Evolutionary conservation across 2,797 vertebrate species (phyloP), one percentile per base, ranked within the genome.

Genomic region (Enteromius trimaculatus): DNA sequence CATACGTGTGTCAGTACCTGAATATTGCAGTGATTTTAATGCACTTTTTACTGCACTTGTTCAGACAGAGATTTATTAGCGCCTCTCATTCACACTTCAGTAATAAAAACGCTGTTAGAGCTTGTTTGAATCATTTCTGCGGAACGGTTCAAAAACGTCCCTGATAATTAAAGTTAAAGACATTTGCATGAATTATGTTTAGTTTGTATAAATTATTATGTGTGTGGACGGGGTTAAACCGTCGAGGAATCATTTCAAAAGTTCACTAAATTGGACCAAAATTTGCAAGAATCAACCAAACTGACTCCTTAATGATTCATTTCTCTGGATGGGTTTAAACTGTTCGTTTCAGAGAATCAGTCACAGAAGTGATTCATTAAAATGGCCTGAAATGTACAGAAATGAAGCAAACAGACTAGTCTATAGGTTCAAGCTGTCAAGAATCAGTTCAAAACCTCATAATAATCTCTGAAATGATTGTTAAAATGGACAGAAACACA

Each of bases 1-100:
- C 92, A 86, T 86, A 84, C 68, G 64, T 5, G 77, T 87, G 92
- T 88, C 89, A 88, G 87, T 83, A 91, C 8, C 14, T 75, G 31
- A 53, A 74, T 49, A 71, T 29, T 49, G 42, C 44, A 49, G 26
- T 71, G 44, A 29, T 53, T 34, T 37, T 34, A 39, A 39, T 76
- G 21, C 51, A 55, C 13, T 23, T 55, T 75, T 75, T 37, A n/a
- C 13, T 53, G 72, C 21, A 21, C 19, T 53, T 58, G 51, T 58
- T 55, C 21, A 17, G 11, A 23, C 21, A 75, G 72, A 53, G 47
- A 23, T 74, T 34, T 53, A 51, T 34, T 53, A 31, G 47, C 7
- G 19, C 31, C 26, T 31, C 42, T 71, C 6, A 4, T 11, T 10
- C 26, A 47, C 26, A 47, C 42, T 17, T 71, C 23, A 71, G 8